phyloP scores from a whole-genome alignment of 2,888 invertebrate species.

The Andrena flavipes region DNA sequence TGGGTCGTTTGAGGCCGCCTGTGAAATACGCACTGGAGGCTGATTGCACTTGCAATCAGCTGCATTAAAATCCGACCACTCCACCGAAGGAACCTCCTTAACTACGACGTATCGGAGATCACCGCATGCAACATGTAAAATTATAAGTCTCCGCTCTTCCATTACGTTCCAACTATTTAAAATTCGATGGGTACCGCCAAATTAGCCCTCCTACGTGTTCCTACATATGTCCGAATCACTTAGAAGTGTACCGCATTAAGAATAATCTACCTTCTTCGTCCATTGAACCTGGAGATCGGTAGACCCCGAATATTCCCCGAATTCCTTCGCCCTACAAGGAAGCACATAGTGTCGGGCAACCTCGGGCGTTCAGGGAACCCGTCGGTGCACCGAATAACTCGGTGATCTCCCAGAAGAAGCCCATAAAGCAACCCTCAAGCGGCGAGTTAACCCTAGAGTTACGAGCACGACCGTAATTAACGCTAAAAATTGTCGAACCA shows the following conservation, averaged over 20 bases:
- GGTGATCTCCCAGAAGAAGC: not conserved
- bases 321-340: not conserved
- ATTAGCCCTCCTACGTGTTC: no score
- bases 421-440: slow-evolving; percentile 1
- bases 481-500: not conserved
- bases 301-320: not conserved
- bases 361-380: not conserved
- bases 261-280: no score
- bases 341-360: not conserved
- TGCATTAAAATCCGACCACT: slow-evolving; percentile 41
- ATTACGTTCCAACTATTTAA: not conserved
- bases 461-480: slow-evolving; percentile 13
- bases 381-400: not conserved
- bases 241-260: no score
- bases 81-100: slow-evolving; percentile 18
- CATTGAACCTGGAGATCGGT: not conserved
- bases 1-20: slow-evolving; percentile 50
- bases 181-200: no score
- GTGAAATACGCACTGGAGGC: slow-evolving; percentile 41
- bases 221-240: no score
- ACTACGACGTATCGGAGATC: slow-evolving; percentile 9
- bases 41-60: slow-evolving; percentile 59
- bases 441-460: not conserved
- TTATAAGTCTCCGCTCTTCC: slow-evolving; percentile 45
- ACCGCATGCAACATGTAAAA: slow-evolving; percentile 45